Conservation (phyloP, 2,797 vertebrate genomes). For the Phalloptychus januarius region DNA sequence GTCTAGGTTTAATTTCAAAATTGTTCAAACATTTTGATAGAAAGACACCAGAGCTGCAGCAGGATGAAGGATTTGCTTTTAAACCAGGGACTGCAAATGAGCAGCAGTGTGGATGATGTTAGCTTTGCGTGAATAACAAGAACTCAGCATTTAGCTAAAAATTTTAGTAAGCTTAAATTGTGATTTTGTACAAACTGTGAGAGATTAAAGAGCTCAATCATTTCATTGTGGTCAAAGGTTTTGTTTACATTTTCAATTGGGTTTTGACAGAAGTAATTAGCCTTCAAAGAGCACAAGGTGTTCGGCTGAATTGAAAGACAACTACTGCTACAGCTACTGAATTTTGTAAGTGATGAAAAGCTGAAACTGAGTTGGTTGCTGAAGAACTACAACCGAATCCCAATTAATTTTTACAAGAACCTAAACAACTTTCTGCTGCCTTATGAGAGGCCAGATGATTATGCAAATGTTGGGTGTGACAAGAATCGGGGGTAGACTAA, state of each 20-base stretch:
- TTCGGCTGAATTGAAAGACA: neutral
- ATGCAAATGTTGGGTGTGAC: slow-evolving; percentile 30
- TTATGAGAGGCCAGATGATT: slow-evolving; percentile 8
- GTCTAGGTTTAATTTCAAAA: neutral
- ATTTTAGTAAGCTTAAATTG: neutral
- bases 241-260: neutral
- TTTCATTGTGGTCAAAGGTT: neutral
- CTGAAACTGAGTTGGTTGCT: neutral
- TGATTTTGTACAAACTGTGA: neutral
- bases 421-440: neutral
- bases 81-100: neutral
- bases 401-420: neutral
- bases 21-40: neutral
- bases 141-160: neutral
- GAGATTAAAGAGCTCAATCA: neutral
- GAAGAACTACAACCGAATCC: neutral
- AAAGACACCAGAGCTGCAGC: neutral
- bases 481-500: slow-evolving; percentile 17
- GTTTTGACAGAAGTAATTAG: neutral
- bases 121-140: neutral
- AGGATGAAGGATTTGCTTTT: neutral
- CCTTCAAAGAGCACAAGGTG: neutral
- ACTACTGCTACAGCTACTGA: neutral
- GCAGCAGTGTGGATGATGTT: neutral
- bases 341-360: neutral